Evolutionary conservation across 2,888 invertebrate genomes (phyloP), one percentile per base, ranked within the genome.

Genomic region (Rhamphomyia laevipes): DNA sequence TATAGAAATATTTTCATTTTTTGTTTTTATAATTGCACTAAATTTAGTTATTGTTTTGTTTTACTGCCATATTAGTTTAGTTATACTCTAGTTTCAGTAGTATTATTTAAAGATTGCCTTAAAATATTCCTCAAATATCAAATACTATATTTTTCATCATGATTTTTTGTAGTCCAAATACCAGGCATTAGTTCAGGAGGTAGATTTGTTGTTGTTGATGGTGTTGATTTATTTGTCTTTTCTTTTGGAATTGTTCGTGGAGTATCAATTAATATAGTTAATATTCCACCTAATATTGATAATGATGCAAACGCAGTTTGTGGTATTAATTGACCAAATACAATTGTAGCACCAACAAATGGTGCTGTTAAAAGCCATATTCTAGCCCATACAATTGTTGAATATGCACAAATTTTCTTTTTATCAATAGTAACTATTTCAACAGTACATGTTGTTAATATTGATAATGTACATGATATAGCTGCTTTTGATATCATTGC

Each of bases 201-300:
- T 64, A 70, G 64, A 65, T 70, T 70, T 30, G 16, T 21, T 2
- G 85, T 94, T 40, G 86, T 95, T 37, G 95, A 96, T 66, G 94
- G 94, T 7, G 80, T 89, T 47, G 51, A 63, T 35, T 0, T 54
- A 52, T 3, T 51, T 58, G 60, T 56, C 57, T 55, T 56, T 51
- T 56, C 54, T 53, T 59, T 61, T 51, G 58, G 57, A 53, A 63
- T 62, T 37, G 70, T 70, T 50, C 68, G 63, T n/a, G 69, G 69
- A 58, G 68, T 67, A 51, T 62, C 63, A 45, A 70, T 69, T 31
- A 67, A 50, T 10, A 61, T 52, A 53, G 66, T 66, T 54, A 64
- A 59, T 49, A 70, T 50, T 27, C 70, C 70, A 48, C 70, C 70
- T 46, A 62, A 48, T 49, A 70, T 65, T 52, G 67, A 62, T 42